phyloP scores from a whole-genome alignment of 2,888 invertebrate genomes.

The Phalera bucephala region DNA sequence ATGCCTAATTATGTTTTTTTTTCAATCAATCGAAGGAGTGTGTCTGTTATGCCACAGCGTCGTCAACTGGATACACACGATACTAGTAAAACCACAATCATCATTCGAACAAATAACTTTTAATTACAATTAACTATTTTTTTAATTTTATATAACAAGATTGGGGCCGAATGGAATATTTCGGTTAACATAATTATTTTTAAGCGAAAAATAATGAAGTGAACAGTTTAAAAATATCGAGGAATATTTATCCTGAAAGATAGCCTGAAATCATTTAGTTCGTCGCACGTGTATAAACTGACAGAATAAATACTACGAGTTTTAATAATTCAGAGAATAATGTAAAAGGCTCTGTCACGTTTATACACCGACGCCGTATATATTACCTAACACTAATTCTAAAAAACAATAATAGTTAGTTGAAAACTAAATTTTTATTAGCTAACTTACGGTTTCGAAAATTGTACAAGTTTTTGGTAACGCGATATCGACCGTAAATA shows the following conservation, averaged over 20 bases:
- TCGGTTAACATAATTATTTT: not conserved
- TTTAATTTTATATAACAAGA: conserved; percentile 25
- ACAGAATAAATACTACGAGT: not conserved
- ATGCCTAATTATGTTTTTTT: not conserved
- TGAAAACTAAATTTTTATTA: conserved; percentile 14
- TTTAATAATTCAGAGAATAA: conserved; percentile 2
- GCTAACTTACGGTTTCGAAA: conserved; percentile 14
- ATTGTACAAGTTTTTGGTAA: conserved; percentile 28
- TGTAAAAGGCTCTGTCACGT: not conserved
- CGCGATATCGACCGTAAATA: conserved; percentile 14
- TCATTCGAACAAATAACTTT: conserved; percentile 19
- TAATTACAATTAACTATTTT: conserved; percentile 29
- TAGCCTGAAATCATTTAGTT: conserved; percentile 1
- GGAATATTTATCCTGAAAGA: not conserved
- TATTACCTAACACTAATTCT: conserved; percentile 1
- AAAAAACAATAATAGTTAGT: conserved; percentile 16
- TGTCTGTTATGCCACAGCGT: not conserved
- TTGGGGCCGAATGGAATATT: conserved; percentile 25
- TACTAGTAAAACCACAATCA: conserved; percentile 7
- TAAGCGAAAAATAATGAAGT: not conserved
- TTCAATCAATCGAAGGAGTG: not conserved
- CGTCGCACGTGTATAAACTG: not conserved
- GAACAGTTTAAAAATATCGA: not conserved
- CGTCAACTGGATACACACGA: not conserved
- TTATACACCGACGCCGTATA: not conserved